Base-by-base conservation (phyloP, 2,797 vertebrate genomes). In the Acanthurus lineatus region DNA sequence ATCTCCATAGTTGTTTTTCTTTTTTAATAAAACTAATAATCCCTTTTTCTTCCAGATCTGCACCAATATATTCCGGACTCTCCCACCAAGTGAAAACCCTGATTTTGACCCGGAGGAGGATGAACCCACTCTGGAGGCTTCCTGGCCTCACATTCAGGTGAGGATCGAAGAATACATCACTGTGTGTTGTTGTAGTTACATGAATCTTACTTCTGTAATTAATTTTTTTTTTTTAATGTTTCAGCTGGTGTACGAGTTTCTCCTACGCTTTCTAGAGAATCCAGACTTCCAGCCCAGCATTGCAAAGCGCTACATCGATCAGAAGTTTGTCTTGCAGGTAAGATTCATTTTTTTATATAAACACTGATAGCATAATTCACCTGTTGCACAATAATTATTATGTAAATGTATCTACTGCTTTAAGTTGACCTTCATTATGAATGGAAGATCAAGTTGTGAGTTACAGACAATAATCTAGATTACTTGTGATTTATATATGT, bases 101-200 rank as follows among this genome's bases (percentile, higher is more conserved):
- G 97, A 99, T 89, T 99, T 99, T 92, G 98, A 99, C 92, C 98
- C 98, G 62, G 98, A 99, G 89, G 98, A 99, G 91, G 98, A 99
- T 74, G 98, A 99, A 70, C 98, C 98, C 68, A 99, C 97, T 7
- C 95, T 99, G 3, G 98, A 99, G 94, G 98, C 96, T 47, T 97
- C 98, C 0, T 99, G 98, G 98, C 98, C 98, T 75, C 98, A 99
- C 91, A 97, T 99, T 90, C 98, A 99, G 93, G 98, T 99, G 82
- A 83, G 70, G 0, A 6, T 57, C 9, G 4, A 6, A 48, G 6
- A 53, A 53, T 9, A 19, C 10, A 16, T 57, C 17, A 1, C 19
- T 57, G 3, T 77, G 10, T 76, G 16, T 53, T 6, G 9, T 38
- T 22, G 12, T 32, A 14, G 3, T 0, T 4, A 32, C 28, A 5